Conservation (phyloP, 30 jellyfish, hydroid and myxozoan genomes). For the Mastigias papua region DNA sequence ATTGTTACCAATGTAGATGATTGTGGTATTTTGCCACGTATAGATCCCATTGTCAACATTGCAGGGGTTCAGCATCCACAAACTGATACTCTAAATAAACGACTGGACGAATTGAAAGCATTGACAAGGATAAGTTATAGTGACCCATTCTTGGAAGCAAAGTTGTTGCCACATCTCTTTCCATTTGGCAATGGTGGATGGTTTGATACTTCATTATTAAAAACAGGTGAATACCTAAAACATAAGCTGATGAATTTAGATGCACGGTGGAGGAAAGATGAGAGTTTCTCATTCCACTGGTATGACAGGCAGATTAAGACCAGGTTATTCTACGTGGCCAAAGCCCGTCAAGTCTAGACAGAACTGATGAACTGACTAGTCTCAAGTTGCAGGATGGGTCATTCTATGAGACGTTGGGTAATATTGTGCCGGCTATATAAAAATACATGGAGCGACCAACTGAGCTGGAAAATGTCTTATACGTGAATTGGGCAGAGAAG, state of each 20-base stretch:
- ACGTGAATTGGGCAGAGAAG: too few relatives aligned
- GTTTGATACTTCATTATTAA: not conserved
- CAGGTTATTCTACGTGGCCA: not conserved
- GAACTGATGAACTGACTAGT: not conserved
- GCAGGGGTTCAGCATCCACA: constrained; percentile 29
- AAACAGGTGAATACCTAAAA: too few relatives aligned
- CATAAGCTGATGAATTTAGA: constrained; percentile 32
- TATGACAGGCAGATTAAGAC: too few relatives aligned
- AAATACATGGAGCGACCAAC: too few relatives aligned
- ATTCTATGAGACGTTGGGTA: not conserved
- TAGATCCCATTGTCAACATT: not conserved
- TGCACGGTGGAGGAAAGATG: constrained; percentile 30
- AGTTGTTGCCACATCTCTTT: constrained; percentile 18
- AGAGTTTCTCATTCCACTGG: not conserved
- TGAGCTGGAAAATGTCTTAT: too few relatives aligned
- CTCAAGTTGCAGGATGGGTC: not conserved
- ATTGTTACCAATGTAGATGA: constrained; percentile 1
- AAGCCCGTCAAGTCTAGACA: not conserved
- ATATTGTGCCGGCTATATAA: not conserved
- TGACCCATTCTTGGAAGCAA: constrained; percentile 27
- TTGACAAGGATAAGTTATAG: not conserved
- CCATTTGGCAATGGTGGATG: constrained; percentile 26
- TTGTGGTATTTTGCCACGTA: not conserved
- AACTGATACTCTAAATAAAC: not conserved
- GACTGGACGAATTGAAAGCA: not conserved